phyloP scores from a whole-genome alignment of 2,888 invertebrate species.

The Drosophila pseudotalamancana region DNA sequence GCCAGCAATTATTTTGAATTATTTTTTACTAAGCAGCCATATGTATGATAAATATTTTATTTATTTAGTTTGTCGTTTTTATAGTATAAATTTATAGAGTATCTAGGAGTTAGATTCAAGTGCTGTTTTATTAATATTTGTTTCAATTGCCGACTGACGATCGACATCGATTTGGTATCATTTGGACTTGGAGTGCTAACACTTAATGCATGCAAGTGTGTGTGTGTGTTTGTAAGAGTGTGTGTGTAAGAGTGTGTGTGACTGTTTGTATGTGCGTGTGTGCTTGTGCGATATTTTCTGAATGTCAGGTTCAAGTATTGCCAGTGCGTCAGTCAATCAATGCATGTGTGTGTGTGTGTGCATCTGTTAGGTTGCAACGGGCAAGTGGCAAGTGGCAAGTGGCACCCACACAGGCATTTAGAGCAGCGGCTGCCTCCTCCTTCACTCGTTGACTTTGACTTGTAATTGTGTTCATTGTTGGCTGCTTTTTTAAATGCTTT shows the following conservation, averaged over 20 bases:
- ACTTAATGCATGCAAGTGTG: constrained; percentile 36
- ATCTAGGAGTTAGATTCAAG: constrained; percentile 17
- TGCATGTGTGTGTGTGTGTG: not conserved
- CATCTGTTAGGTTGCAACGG: constrained; percentile 24
- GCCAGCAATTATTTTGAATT: too few species aligned
- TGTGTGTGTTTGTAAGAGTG: not conserved
- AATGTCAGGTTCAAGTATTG: constrained; percentile 77
- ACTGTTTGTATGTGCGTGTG: not conserved
- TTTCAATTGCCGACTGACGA: constrained; percentile 47
- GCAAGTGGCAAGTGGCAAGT: constrained; percentile 30
- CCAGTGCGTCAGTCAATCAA: constrained; percentile 54
- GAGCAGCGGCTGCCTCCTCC: constrained; percentile 44
- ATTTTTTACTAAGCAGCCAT: not conserved
- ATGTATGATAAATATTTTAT: too few species aligned
- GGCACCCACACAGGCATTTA: constrained; percentile 62
- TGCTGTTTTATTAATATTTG: constrained; percentile 12
- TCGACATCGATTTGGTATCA: constrained; percentile 47
- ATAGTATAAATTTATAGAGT: not conserved
- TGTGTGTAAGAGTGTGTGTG: constrained; percentile 1
- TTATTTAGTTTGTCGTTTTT: not conserved
- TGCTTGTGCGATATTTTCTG: constrained; percentile 40
- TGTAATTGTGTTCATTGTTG: constrained; percentile 65
- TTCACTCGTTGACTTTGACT: constrained; percentile 70
- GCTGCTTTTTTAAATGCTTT: constrained; percentile 14
- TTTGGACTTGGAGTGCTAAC: constrained; percentile 57